Base-by-base conservation (phyloP, 2,113 vertebrate species). In the Actenoides lindsayi region DNA sequence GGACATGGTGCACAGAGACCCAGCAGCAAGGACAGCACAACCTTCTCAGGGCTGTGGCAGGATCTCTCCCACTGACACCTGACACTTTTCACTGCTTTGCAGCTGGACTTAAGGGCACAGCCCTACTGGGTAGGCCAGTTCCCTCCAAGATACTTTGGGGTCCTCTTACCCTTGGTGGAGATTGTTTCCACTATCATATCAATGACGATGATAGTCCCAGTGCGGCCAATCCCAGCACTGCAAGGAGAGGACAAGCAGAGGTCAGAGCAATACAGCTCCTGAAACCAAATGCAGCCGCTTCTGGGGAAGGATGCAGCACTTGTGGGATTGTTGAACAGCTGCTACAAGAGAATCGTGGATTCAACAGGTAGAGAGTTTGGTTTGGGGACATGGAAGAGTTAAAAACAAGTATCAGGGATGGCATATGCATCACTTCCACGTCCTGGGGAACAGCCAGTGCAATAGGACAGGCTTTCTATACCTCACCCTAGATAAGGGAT, bases 191-290 rank as follows among this genome's bases (percentile, higher is more conserved):
- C 94, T 76, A 99, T 98, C 99, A 99, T 99, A 96, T 99, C 99
- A 5, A 99, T 99, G 94, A 99, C 99, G 24, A 99, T 98, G 88
- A 99, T 99, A 46, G 99, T 99, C 42, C 99, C 99, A 1, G 99
- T 99, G 46, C 99, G 98, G 71, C 99, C 99, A 10, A 99, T 99
- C 74, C 99, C 99, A 82, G 99, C 99, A 39, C 99, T 99, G 97
- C 73, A 97, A 97, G 91, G 95, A 87, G 96, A 82, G 95, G 64
- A 98, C 64, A 97, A 71, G 88, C 30, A 90, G 4, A 71, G 14
- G 4, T 97, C 87, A 97, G 89, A 90, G 56, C 53, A 33, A 30
- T 16, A 27, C 48, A 79, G 62, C 20, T 82, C 63, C 60, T 33
- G 39, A 68, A 86, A 68, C 23, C 59, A 74, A 74, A 67, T 2